Base-by-base conservation (phyloP, 2,888 invertebrate genomes). In the Mythimna impura region DNA sequence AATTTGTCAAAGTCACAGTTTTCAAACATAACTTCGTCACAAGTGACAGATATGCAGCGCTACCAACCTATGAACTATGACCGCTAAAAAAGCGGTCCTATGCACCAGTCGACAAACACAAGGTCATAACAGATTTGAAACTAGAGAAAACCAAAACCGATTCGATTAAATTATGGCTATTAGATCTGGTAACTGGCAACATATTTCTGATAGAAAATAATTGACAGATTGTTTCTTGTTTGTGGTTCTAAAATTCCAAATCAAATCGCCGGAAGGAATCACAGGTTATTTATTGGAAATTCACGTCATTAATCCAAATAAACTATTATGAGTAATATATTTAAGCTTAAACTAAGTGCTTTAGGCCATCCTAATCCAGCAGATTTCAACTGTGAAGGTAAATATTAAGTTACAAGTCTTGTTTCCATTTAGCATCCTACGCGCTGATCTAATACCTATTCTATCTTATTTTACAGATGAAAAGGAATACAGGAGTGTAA, bases 301-400 rank as follows among this genome's bases (percentile, higher is more conserved):
- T 55, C 12, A 55, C 54, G 12, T 66, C 57, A 73, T 68, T 52
- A 69, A 66, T 30, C 12, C 17, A 14, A 66, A 65, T 55, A 74
- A 70, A 58, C 17, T 79, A 80, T n/a, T 76, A 91, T 93, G 91
- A 91, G 83, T 82, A 96, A 91, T 85, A 98, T 99, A 98, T 97
- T 98, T 81, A 97, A 97, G 91, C 95, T 98, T 84, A 98, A 98
- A 93, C 93, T 99, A 36, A 96, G 97, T 86, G 98, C 98, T 9
- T 94, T 99, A 69, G 97, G 98, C 71, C 98, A 98, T 92, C 97
- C 98, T 60, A 97, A 97, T 79, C 97, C 97, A 66, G 97, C 97
- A 67, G 97, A 96, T 78, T 97, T 98, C 74, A 97, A 98, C 88
- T 94, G 97, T 65, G 97, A 97, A 89, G 98, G 98, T 98, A 96